Percentiles rank a stretch among this genome's conserved stretches.
These are phyloP conservation scores for Meloe dianella DNA, from an alignment of 2,888 invertebrate genomes.

Conservation along the genomic window DNA sequence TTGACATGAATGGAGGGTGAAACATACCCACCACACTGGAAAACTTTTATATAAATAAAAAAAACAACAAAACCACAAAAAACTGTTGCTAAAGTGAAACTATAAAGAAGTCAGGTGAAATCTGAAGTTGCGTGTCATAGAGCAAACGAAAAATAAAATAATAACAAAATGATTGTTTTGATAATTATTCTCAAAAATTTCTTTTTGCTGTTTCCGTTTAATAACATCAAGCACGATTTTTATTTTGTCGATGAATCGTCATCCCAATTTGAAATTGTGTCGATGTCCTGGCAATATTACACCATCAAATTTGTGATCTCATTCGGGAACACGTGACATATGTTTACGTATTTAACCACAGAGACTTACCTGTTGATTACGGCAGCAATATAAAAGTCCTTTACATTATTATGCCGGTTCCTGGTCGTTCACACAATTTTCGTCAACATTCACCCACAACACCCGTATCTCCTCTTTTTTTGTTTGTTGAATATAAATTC, in stretches of 20 bases:
- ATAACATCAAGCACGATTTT: neutral
- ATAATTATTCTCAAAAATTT: neutral
- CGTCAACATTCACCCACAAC: conserved; percentile 7
- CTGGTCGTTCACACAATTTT: neutral
- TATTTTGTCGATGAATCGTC: neutral
- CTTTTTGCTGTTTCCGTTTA: neutral
- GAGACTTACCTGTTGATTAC: conserved; percentile 41
- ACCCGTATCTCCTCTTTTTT: neutral
- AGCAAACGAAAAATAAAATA: neutral
- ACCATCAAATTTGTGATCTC: conserved; percentile 25
- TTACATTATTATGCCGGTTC: conserved; percentile 27
- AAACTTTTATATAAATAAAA: neutral
- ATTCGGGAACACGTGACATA: conserved; percentile 37
- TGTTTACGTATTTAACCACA: conserved; percentile 32
- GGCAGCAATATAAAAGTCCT: conserved; percentile 31
- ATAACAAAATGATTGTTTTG: neutral
- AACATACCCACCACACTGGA: neutral
- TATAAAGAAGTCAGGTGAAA: neutral
- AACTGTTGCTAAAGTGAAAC: neutral
- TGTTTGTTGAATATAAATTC: neutral
- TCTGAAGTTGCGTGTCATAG: neutral
- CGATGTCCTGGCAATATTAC: conserved; percentile 2
- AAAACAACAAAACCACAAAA: too few species aligned
- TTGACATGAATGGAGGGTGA: neutral
- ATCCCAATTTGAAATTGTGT: neutral